Base-by-base conservation (phyloP, 2,113 vertebrate genomes). In the Acinonyx jubatus region DNA sequence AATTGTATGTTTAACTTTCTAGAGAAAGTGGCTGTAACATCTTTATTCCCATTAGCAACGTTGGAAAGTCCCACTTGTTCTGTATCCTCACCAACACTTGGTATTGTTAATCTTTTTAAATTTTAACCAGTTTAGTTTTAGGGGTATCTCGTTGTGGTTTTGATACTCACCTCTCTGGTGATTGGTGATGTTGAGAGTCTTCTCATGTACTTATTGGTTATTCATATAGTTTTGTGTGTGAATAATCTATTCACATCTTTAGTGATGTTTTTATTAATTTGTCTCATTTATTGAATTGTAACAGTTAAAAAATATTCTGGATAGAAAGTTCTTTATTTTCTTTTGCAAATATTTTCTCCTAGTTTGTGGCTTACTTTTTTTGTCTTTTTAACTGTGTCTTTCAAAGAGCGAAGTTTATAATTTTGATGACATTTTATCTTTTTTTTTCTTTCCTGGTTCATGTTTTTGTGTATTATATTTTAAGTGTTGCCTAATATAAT, bases 1-100 rank as follows among this genome's bases (percentile, higher is more conserved):
- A 89, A 81, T 80, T 84, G 29, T 95, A 57, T 89, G 88, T 41
- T 84, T 73, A 88, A 73, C 23, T 86, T 89, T 93, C 19, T 94
- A 73, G 66, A 73, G 36, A 92, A 66, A 73, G 11, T 83, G 65
- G 45, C 5, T 76, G 19, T 55, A 36, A 71, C 36, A 83, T 82
- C 88, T 92, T 86, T 69, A 95, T 90, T 92, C 19, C 13, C 66
- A 63, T 18, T 69, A 65, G 36, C 27, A n/a, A 79, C 23, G 2
- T 45, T 45, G 73, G 33, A 94, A 19, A 79, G 4, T 57, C 57
- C 27, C 41, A 68, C 8, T 82, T 69, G 50, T 80, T 88, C 48
- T 91, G 3, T 3, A 82, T 61, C 50, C 41, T 87, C 33, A 9
- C 3, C n/a, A 83, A 73, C 38, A 88, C 27, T 57, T 83, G 27